Evolutionary conservation across 2,113 vertebrate genomes (phyloP).

Genomic region (Indicator maculatus): DNA sequence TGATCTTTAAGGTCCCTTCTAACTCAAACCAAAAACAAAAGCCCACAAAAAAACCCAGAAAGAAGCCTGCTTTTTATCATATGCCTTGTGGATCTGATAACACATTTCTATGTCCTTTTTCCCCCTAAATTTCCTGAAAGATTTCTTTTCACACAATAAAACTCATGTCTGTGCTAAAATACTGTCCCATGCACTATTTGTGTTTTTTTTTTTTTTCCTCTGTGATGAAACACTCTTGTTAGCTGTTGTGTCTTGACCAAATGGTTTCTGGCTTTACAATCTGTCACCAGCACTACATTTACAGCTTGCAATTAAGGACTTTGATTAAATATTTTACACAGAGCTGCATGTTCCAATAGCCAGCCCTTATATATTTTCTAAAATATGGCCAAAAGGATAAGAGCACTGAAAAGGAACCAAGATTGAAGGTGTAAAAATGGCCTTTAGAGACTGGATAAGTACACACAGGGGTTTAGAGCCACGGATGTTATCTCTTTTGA

Average conservation of each 20-base stretch:
- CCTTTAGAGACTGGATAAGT: slow-evolving; percentile 19
- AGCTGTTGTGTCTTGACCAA: slow-evolving; percentile 46
- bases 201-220: not conserved
- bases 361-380: not conserved
- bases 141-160: not conserved
- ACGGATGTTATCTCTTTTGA: slow-evolving; percentile 5
- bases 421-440: slow-evolving; percentile 12
- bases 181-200: not conserved
- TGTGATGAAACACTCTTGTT: not conserved
- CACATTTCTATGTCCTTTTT: not conserved
- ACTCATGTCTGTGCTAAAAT: not conserved
- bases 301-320: slow-evolving; percentile 58
- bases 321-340: slow-evolving; percentile 59
- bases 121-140: not conserved
- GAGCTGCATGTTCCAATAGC: not conserved
- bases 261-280: slow-evolving; percentile 58
- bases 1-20: too few species aligned
- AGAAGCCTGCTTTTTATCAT: not conserved
- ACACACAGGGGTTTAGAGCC: not conserved
- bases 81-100: not conserved
- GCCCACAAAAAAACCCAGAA: not conserved
- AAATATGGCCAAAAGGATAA: not conserved
- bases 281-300: slow-evolving; percentile 31
- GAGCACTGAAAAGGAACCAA: slow-evolving; percentile 1
- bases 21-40: not conserved